Evolutionary conservation across 2,113 vertebrate genomes (phyloP).

Genomic region (Periophthalmodon schlosseri): DNA sequence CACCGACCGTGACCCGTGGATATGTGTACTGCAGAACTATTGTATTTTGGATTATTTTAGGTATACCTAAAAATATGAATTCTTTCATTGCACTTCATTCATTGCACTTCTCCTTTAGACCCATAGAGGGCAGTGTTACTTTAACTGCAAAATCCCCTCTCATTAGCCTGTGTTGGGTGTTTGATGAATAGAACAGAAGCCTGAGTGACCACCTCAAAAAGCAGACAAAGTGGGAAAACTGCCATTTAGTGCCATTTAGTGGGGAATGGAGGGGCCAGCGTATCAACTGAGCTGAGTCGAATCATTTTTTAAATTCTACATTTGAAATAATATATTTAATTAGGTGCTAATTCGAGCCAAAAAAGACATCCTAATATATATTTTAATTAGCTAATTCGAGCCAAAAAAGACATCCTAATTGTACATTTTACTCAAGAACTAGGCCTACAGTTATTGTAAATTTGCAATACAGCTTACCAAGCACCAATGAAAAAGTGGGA

Average conservation of each 20-base stretch:
- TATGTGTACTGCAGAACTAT: too few species aligned
- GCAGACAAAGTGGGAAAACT: too few species aligned
- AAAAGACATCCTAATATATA: too few species aligned
- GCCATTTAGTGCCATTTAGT: too few species aligned
- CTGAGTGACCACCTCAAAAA: too few species aligned
- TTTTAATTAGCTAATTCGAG: not conserved
- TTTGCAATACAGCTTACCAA: too few species aligned
- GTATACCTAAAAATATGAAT: not conserved
- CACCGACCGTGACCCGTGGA: too few species aligned
- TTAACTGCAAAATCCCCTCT: constrained; percentile 1
- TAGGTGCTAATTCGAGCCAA: not conserved
- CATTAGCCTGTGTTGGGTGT: not conserved
- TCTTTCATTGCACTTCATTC: too few species aligned
- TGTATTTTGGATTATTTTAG: not conserved
- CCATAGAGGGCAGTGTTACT: constrained; percentile 48
- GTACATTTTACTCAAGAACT: not conserved
- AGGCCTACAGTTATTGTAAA: too few species aligned
- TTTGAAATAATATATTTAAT: not conserved
- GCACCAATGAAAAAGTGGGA: not conserved
- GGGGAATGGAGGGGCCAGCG: not conserved
- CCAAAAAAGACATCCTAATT: not conserved
- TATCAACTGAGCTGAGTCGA: too few species aligned
- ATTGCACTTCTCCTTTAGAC: not conserved
- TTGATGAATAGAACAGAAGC: not conserved
- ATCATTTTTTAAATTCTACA: not conserved